These are phyloP conservation scores for Halocaridina rubra DNA, from an alignment of 2,888 invertebrate genomes.

Conservation along the genomic window DNA sequence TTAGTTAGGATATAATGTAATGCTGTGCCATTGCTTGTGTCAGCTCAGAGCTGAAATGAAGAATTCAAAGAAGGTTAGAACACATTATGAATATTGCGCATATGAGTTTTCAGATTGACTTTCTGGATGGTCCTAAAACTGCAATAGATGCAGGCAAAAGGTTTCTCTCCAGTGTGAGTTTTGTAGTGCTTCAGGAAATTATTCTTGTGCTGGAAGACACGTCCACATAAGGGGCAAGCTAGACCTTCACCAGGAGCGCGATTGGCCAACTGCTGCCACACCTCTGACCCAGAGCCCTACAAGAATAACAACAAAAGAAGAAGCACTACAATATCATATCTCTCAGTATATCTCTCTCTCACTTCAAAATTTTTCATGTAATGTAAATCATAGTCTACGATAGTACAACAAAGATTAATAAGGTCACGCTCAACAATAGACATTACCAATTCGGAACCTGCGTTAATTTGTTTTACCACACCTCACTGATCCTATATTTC, in stretches of 20 bases:
- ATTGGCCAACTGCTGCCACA: conserved; percentile 27
- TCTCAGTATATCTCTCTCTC: too few relatives aligned
- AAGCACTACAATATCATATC: not conserved
- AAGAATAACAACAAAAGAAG: conserved; percentile 21
- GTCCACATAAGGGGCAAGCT: conserved; percentile 38
- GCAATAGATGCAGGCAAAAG: conserved; percentile 45
- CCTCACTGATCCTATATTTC: not conserved
- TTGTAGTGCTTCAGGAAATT: conserved; percentile 54
- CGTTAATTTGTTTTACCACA: too few relatives aligned
- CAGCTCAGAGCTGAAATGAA: too few relatives aligned
- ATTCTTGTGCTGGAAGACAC: conserved; percentile 54
- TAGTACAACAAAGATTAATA: too few relatives aligned
- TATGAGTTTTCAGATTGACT: conserved; percentile 43
- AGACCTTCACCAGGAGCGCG: conserved; percentile 23
- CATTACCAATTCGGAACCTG: too few relatives aligned
- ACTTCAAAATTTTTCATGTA: too few relatives aligned
- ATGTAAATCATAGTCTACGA: too few relatives aligned
- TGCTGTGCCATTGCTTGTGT: too few relatives aligned
- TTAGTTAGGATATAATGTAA: too few relatives aligned
- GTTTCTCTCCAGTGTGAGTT: conserved; percentile 61
- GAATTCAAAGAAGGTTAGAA: too few relatives aligned
- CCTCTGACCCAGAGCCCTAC: conserved; percentile 31
- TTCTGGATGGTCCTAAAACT: conserved; percentile 51
- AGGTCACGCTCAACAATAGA: too few relatives aligned
- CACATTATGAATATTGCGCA: conserved; percentile 32